Evolutionary conservation across 2,113 vertebrate species (phyloP).

Genomic region (Coptodon rendalli): DNA sequence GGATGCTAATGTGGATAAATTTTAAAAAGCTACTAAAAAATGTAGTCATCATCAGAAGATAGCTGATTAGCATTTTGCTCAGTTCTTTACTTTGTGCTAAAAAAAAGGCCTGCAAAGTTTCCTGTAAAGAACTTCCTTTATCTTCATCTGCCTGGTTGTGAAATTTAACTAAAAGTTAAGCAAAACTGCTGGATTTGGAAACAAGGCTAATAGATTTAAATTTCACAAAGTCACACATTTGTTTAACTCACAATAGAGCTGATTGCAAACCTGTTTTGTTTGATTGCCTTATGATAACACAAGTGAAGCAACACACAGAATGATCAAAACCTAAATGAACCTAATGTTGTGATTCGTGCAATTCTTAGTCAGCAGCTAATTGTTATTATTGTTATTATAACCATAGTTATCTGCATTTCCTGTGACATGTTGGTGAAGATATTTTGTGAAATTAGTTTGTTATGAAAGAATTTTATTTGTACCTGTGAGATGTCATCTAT

Average conservation of each 20-base stretch:
- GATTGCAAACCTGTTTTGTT: background rate
- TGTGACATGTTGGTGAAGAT: background rate
- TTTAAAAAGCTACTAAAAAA: background rate
- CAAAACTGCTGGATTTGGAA: background rate
- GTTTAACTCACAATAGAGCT: background rate
- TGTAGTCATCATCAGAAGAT: background rate
- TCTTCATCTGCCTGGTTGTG: background rate
- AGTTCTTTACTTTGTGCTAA: background rate
- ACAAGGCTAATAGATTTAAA: background rate
- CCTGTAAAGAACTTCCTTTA: background rate
- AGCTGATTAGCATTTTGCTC: background rate
- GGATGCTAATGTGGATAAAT: background rate
- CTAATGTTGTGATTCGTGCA: background rate
- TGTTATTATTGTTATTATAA: background rate
- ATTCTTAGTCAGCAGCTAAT: background rate
- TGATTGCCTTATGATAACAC: background rate
- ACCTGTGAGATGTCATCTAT: slow-evolving; percentile 90
- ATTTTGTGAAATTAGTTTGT: background rate
- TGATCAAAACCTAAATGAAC: background rate
- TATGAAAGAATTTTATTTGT: background rate
- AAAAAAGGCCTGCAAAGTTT: background rate
- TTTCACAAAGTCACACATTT: background rate
- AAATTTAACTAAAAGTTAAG: background rate
- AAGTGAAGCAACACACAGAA: background rate
- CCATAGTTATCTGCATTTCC: background rate